These are phyloP conservation scores for Ptychadena robeensis DNA, from an alignment of 2,797 vertebrate genomes.

Conservation along the genomic window DNA sequence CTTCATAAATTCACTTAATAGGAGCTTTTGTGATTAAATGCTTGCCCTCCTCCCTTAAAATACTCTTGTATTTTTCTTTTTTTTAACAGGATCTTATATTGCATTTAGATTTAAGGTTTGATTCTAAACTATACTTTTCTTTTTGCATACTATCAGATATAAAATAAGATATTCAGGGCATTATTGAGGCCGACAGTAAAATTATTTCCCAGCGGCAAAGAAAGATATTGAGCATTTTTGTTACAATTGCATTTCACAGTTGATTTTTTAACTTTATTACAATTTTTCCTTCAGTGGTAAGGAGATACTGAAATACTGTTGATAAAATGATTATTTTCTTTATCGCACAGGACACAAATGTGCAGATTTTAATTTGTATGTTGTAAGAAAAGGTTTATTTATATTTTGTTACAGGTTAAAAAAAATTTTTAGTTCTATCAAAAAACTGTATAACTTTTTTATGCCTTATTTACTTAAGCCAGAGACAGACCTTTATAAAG, in stretches of 20 bases:
- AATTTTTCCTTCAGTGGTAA: constrained; percentile 6
- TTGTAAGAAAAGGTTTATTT: background rate
- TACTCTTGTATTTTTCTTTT: constrained; percentile 53
- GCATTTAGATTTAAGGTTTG: constrained; percentile 59
- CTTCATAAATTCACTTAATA: constrained; percentile 70
- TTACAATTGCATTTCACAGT: constrained; percentile 17
- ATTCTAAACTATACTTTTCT: constrained; percentile 58
- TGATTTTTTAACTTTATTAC: constrained; percentile 8
- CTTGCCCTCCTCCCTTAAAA: constrained; percentile 56
- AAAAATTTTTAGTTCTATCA: background rate
- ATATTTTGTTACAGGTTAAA: background rate
- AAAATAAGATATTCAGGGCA: constrained; percentile 51
- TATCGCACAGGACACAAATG: background rate
- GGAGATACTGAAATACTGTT: background rate
- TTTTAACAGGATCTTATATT: constrained; percentile 57
- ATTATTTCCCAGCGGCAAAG: background rate
- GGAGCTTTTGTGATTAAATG: constrained; percentile 67
- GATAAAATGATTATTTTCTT: background rate
- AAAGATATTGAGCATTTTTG: constrained; percentile 24
- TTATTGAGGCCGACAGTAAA: constrained; percentile 35
- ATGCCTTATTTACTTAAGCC: too few species aligned
- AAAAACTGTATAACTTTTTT: too few species aligned
- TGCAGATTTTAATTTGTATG: background rate
- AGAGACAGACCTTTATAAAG: too few species aligned
- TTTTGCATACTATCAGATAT: constrained; percentile 47